A percentile compares a stretch with the other conserved stretches of the same genome.
Evolutionary conservation across 2,113 vertebrate species (phyloP).

Genomic region (Rhinolophus ferrumequinum): DNA sequence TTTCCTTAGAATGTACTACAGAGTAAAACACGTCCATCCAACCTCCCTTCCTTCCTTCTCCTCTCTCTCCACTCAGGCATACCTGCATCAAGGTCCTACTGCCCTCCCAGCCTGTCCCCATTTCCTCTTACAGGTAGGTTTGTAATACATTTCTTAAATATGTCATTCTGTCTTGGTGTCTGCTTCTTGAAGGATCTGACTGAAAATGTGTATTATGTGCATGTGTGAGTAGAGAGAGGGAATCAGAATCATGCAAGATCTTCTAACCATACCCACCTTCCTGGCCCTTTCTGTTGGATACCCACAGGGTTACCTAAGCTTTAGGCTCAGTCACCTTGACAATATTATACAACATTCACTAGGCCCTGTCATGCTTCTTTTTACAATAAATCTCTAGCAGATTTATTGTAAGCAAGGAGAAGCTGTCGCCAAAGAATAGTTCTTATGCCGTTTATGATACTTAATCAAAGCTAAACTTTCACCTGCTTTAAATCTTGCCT

Average conservation of each 20-base stretch:
- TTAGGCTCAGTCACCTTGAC: background rate
- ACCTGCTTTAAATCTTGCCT: constrained; percentile 1
- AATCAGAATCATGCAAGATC: background rate
- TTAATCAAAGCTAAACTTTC: background rate
- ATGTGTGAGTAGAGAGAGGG: background rate
- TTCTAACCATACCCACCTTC: background rate
- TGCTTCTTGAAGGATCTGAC: background rate
- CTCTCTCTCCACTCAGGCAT: background rate
- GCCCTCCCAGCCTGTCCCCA: background rate
- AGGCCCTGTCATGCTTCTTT: background rate
- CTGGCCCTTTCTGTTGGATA: background rate
- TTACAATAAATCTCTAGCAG: background rate
- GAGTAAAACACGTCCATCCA: background rate
- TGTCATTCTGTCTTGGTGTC: background rate
- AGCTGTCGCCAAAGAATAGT: background rate
- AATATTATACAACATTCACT: background rate
- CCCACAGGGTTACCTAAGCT: background rate
- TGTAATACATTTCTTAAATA: background rate
- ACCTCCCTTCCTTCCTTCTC: background rate
- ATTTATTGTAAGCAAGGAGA: background rate
- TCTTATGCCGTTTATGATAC: background rate
- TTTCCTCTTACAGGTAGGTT: background rate
- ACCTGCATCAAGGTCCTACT: background rate
- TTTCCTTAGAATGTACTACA: background rate
- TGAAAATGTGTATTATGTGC: background rate